Conservation (phyloP, 1,140 invertebrate species). For the Drosophila dunni region DNA sequence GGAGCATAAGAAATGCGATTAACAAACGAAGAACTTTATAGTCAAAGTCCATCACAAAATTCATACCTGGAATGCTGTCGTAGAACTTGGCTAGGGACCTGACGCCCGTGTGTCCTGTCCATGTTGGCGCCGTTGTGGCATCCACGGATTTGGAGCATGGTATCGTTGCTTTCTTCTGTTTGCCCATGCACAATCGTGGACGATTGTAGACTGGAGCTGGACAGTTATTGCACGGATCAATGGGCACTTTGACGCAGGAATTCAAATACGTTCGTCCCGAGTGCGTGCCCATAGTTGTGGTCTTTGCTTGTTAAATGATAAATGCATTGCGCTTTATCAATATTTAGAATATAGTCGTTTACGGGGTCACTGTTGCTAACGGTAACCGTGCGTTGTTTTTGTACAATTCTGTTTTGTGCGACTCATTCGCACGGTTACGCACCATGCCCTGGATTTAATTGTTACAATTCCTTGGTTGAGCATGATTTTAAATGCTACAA, state of each 20-base stretch:
- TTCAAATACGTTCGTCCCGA: constrained; percentile 60
- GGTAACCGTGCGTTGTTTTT: constrained; percentile 68
- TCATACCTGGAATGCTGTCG: constrained; percentile 80
- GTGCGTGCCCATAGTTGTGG: constrained; percentile 58
- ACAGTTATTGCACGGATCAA: constrained; percentile 83
- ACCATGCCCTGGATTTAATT: constrained; percentile 44
- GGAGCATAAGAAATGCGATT: neutral
- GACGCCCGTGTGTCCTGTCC: constrained; percentile 67
- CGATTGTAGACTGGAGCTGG: constrained; percentile 81
- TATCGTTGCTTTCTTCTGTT: constrained; percentile 29
- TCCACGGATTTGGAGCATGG: constrained; percentile 4
- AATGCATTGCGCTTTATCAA: constrained; percentile 70
- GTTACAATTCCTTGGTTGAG: constrained; percentile 2
- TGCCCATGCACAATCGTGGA: constrained; percentile 70
- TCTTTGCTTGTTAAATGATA: constrained; percentile 35
- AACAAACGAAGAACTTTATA: neutral
- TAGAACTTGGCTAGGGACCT: constrained; percentile 79
- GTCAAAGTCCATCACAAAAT: neutral
- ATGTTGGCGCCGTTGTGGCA: constrained; percentile 25
- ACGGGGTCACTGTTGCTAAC: constrained; percentile 62
- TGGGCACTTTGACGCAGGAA: constrained; percentile 78
- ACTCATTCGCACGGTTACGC: constrained; percentile 49
- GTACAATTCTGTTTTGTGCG: constrained; percentile 67
- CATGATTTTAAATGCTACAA: neutral
- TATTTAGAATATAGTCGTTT: constrained; percentile 52